Evolutionary conservation across 2,888 invertebrate species (phyloP).

Genomic region (Gerris lacustris): DNA sequence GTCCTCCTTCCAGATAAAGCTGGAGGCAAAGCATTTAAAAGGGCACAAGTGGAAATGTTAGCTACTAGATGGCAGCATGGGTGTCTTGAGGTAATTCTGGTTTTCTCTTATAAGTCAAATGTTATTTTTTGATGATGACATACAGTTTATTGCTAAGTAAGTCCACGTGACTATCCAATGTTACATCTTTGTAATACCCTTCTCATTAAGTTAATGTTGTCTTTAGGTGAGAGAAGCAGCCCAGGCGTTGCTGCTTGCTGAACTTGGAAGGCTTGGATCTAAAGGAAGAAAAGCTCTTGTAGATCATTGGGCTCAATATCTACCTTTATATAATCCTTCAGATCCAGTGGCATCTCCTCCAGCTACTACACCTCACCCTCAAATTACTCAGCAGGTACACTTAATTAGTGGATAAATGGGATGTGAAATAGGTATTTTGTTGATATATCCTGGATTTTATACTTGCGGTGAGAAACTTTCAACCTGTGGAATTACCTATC

Average conservation of each 20-base stretch:
- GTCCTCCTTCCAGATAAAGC: conserved; percentile 90
- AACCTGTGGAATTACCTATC: too few relatives aligned
- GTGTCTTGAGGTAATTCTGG: conserved; percentile 68
- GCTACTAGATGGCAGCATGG: conserved; percentile 98
- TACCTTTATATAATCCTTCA: conserved; percentile 67
- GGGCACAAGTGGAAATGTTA: conserved; percentile 95
- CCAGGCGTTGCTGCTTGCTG: conserved; percentile 86
- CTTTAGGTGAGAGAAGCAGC: conserved; percentile 74
- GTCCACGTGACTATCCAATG: too few relatives aligned
- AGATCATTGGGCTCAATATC: conserved; percentile 90
- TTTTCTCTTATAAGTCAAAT: neutral
- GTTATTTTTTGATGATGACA: neutral
- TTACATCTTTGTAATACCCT: too few relatives aligned
- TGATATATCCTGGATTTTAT: too few relatives aligned
- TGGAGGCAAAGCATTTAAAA: conserved; percentile 68
- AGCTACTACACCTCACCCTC: conserved; percentile 38
- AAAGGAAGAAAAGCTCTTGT: conserved; percentile 86
- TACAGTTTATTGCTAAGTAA: neutral
- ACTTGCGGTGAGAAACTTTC: neutral
- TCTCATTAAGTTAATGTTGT: too few relatives aligned
- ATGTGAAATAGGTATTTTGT: too few relatives aligned
- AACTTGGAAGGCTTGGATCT: conserved; percentile 74
- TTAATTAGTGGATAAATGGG: too few relatives aligned
- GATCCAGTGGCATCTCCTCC: conserved; percentile 48
- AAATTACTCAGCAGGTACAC: conserved; percentile 12